Conservation (phyloP, 1,140 invertebrate species). For the Acyrthosiphon pisum region DNA sequence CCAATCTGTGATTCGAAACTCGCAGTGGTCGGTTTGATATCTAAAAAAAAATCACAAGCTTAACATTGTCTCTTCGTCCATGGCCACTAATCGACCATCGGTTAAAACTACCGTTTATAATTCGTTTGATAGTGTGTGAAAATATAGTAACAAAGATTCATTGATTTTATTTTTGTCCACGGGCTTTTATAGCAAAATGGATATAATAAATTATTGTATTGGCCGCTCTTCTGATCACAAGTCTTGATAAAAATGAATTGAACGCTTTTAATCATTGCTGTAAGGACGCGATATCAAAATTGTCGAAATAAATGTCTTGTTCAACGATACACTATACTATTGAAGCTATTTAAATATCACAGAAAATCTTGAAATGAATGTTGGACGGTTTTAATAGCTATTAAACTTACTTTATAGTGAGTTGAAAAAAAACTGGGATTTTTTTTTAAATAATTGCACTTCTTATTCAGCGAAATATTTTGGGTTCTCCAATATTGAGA, state of each 20-base stretch:
- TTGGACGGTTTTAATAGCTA: not conserved
- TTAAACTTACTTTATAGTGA: not conserved
- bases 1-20: not conserved
- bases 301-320: not conserved
- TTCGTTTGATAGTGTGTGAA: not conserved
- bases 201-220: not conserved
- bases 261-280: not conserved
- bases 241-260: not conserved
- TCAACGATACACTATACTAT: not conserved
- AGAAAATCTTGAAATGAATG: not conserved
- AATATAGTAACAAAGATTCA: not conserved
- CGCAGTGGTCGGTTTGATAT: not conserved
- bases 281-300: not conserved
- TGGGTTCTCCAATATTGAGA: not conserved
- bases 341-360: not conserved
- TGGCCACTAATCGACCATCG: not conserved
- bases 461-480: not conserved
- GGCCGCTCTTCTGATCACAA: not conserved
- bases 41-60: not conserved
- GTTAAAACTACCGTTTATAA: constrained; percentile 3
- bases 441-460: not conserved
- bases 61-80: not conserved
- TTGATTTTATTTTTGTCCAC: not conserved
- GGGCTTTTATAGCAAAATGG: not conserved
- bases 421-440: not conserved